Percentiles rank a stretch among this genome's conserved stretches.
Conservation (phyloP, 2,797 vertebrate species). For the Argya squamiceps region DNA sequence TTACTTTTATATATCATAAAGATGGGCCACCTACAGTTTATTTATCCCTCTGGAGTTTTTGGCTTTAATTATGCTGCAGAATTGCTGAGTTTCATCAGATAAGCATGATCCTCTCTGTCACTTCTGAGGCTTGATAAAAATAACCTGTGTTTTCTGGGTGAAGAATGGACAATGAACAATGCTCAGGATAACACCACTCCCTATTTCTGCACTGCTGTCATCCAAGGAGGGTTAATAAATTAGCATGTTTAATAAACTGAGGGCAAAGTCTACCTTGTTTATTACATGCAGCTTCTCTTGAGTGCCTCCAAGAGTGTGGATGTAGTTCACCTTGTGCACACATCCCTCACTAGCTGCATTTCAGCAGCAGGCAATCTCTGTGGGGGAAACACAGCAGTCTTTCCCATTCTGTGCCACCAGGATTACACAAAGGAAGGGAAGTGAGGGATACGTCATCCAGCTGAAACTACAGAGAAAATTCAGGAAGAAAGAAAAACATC, state of each 20-base stretch:
- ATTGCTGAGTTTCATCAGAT: not conserved
- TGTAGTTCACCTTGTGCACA: not conserved
- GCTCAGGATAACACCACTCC: not conserved
- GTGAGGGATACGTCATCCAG: slow-evolving; percentile 40
- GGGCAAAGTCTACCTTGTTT: not conserved
- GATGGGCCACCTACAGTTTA: not conserved
- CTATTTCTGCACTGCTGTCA: not conserved
- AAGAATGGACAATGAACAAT: not conserved
- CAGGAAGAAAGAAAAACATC: slow-evolving; percentile 48
- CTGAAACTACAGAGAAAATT: slow-evolving; percentile 45
- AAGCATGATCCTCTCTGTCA: not conserved
- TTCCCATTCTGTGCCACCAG: slow-evolving; percentile 35
- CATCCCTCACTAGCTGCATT: not conserved
- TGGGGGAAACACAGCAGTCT: slow-evolving; percentile 21
- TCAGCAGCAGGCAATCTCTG: not conserved
- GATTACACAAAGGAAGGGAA: slow-evolving; percentile 55
- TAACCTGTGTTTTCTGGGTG: not conserved
- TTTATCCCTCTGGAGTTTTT: not conserved
- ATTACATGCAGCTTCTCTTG: not conserved
- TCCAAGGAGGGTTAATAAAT: not conserved
- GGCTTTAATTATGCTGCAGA: not conserved
- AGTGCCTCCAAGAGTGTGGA: not conserved
- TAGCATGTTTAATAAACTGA: not conserved
- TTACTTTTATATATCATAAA: not conserved
- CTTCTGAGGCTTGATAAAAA: not conserved